A percentile compares a stretch with the other conserved stretches of the same genome.
Evolutionary conservation across 2,797 vertebrate genomes (phyloP).

Genomic region (Typhlichthys eigenmanni): DNA sequence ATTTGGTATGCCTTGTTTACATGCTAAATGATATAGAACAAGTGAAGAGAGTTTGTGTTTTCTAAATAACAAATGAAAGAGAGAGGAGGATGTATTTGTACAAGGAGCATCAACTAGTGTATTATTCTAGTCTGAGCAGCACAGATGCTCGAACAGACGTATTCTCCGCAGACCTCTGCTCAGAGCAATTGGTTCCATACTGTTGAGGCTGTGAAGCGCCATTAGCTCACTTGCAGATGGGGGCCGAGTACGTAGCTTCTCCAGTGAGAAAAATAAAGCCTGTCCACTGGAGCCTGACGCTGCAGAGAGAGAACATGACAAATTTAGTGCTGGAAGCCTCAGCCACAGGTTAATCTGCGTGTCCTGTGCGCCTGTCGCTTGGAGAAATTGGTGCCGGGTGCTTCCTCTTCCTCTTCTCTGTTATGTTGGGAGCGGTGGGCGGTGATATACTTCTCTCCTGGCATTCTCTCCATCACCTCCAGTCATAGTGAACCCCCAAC

Average conservation of each 20-base stretch:
- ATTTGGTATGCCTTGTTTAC: too few relatives aligned
- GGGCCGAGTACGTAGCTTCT: slow-evolving; percentile 1
- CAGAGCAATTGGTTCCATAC: slow-evolving; percentile 4
- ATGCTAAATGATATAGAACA: too few relatives aligned
- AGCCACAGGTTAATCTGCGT: slow-evolving; percentile 39
- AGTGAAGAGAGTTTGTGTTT: too few relatives aligned
- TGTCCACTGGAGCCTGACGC: slow-evolving; percentile 23
- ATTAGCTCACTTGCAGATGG: slow-evolving; percentile 16
- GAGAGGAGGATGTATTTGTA: too few relatives aligned
- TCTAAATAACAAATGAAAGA: neutral
- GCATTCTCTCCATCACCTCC: slow-evolving; percentile 4
- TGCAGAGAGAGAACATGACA: slow-evolving; percentile 25
- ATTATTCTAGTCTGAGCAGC: neutral
- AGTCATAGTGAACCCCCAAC: neutral
- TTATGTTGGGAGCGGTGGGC: neutral
- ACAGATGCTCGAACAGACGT: neutral
- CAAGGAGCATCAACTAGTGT: neutral
- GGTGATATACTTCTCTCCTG: neutral
- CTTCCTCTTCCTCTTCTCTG: neutral
- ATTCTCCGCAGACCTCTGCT: neutral
- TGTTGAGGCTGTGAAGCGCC: slow-evolving; percentile 10
- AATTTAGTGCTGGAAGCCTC: slow-evolving; percentile 25
- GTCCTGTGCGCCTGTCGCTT: slow-evolving; percentile 21
- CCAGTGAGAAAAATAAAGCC: slow-evolving; percentile 6
- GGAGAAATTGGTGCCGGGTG: slow-evolving; percentile 15